Evolutionary conservation across 2,888 invertebrate genomes (phyloP).

Genomic region (Steinernema hermaphroditum): DNA sequence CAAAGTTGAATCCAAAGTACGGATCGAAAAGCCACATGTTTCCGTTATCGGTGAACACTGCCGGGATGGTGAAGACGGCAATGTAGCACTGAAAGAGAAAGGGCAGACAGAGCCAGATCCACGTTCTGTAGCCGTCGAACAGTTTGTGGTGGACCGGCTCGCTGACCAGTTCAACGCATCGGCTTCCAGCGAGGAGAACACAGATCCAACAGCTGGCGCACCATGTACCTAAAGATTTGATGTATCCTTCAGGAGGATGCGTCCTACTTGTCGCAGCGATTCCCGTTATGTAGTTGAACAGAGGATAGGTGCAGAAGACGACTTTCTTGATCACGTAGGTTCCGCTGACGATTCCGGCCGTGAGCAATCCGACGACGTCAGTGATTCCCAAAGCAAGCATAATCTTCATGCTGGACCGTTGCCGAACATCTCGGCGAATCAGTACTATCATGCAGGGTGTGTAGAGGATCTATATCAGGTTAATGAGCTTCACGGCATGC

Average conservation of each 20-base stretch:
- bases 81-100: not conserved
- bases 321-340: not conserved
- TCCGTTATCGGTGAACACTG: not conserved
- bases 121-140: not conserved
- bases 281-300: not conserved
- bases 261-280: not conserved
- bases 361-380: not conserved
- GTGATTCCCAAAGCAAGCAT: not conserved
- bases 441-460: not conserved
- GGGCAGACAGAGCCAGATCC: not conserved
- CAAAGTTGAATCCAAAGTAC: not conserved
- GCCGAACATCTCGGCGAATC: not conserved
- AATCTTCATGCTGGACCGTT: not conserved
- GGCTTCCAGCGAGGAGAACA: not conserved
- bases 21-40: slow-evolving; percentile 7
- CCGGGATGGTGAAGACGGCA: not conserved
- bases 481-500: not conserved
- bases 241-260: not conserved
- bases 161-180: not conserved
- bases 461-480: not conserved
- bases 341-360: not conserved
- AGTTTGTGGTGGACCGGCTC: not conserved
- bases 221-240: not conserved
- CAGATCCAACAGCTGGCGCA: slow-evolving; percentile 10
- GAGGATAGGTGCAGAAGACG: not conserved